phyloP scores from a whole-genome alignment of 2,888 invertebrate genomes.

The Sicus ferrugineus region DNA sequence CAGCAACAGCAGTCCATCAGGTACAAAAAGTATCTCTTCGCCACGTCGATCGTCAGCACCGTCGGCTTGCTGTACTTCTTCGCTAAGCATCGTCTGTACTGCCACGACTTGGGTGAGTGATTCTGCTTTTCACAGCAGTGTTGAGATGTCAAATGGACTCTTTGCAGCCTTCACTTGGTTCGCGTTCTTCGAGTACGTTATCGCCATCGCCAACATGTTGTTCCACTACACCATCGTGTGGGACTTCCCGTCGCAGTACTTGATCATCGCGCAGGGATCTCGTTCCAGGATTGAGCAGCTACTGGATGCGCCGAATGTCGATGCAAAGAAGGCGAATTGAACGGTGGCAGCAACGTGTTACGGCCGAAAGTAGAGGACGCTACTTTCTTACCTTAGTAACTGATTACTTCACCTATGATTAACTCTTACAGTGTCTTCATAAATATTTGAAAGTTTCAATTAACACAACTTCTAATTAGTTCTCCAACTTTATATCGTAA shows the following conservation, averaged over 20 bases:
- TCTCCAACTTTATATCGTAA: no score
- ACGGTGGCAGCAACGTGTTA: no score
- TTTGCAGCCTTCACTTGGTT: constrained; percentile 90
- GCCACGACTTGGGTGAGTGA: constrained; percentile 82
- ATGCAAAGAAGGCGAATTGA: constrained; percentile 26
- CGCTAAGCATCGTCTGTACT: constrained; percentile 85
- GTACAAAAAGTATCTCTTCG: constrained; percentile 79
- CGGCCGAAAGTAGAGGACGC: no score
- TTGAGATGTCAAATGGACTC: no score
- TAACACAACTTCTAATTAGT: no score
- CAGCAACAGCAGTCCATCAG: constrained; percentile 67
- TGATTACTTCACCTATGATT: no score
- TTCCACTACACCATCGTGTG: constrained; percentile 88
- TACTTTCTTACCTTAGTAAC: no score
- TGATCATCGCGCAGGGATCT: constrained; percentile 74
- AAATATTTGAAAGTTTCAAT: no score
- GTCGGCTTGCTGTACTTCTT: constrained; percentile 87
- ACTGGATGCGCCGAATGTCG: constrained; percentile 39
- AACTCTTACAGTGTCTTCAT: no score
- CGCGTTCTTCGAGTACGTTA: constrained; percentile 90
- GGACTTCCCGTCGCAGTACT: constrained; percentile 84
- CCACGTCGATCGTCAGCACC: constrained; percentile 79
- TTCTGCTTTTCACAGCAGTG: no score
- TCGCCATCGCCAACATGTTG: constrained; percentile 91
- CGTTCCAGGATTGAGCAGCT: constrained; percentile 60